Conservation (phyloP, 2,888 invertebrate species). For the Nemoura dubitans region DNA sequence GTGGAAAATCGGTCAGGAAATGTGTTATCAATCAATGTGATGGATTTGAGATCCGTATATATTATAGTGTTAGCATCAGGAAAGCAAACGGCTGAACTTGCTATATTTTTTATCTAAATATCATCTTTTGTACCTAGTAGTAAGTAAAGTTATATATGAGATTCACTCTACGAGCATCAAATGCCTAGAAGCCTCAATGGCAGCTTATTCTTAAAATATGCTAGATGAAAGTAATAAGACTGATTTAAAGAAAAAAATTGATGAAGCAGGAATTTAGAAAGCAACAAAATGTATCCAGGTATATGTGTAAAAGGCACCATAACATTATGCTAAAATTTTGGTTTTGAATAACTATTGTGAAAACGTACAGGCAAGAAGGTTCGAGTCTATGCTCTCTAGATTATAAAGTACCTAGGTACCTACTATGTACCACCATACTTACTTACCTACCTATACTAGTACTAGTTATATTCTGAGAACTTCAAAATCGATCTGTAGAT, state of each 20-base stretch:
- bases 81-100: neutral
- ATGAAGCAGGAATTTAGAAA: neutral
- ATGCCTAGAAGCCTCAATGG: neutral
- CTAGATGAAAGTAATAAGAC: neutral
- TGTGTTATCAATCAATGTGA: neutral
- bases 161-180: neutral
- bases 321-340: too few species aligned
- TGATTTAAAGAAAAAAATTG: neutral
- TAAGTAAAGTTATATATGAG: neutral
- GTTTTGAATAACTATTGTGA: too few species aligned
- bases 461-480: too few species aligned
- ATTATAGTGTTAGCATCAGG: neutral
- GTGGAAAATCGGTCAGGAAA: neutral
- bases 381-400: neutral
- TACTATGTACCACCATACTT: too few species aligned
- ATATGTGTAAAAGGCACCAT: too few species aligned
- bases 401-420: too few species aligned
- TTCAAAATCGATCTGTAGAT: too few species aligned
- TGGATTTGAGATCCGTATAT: neutral
- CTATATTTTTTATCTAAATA: conserved; percentile 5
- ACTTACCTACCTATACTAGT: too few species aligned
- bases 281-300: too few species aligned
- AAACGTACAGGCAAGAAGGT: too few species aligned
- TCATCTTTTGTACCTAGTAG: conserved; percentile 7
- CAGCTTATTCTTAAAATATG: neutral